phyloP scores from a whole-genome alignment of 2,888 invertebrate genomes.

The Reticulitermes lucifugus region DNA sequence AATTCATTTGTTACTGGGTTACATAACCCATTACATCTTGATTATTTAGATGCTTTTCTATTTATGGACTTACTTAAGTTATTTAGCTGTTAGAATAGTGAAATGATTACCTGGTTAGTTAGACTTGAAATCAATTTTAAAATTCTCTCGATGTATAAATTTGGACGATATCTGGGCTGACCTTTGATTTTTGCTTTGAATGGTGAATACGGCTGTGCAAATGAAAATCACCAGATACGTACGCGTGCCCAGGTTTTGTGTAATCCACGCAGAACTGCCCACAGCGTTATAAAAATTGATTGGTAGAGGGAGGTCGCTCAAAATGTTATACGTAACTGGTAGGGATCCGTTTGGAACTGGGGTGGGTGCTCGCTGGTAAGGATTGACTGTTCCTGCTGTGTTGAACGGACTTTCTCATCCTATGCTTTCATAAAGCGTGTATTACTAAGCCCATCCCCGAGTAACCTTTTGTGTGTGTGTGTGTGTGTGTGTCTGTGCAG shows the following conservation, averaged over 20 bases:
- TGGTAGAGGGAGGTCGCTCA: not conserved
- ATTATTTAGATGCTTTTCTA: too few relatives aligned
- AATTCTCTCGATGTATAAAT: too few relatives aligned
- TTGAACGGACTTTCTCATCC: not conserved
- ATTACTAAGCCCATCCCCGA: not conserved
- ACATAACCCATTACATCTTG: too few relatives aligned
- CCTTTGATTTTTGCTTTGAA: not conserved
- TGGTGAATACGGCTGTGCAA: not conserved
- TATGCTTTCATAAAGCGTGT: not conserved
- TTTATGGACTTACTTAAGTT: too few relatives aligned
- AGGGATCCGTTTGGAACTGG: not conserved
- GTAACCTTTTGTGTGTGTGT: not conserved
- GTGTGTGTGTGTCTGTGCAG: not conserved
- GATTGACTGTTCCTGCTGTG: not conserved
- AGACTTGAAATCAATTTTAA: too few relatives aligned
- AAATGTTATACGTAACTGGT: not conserved
- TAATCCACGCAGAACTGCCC: not conserved
- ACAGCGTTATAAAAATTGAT: conserved; percentile 8
- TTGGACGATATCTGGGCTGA: not conserved
- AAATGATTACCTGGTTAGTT: too few relatives aligned
- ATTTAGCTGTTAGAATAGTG: too few relatives aligned
- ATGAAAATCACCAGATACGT: not conserved
- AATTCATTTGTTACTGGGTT: too few relatives aligned
- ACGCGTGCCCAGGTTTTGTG: not conserved
- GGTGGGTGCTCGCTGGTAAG: not conserved